Evolutionary conservation across 92 coral and sea anemone genomes (phyloP).

Genomic region (Porites divaricata): DNA sequence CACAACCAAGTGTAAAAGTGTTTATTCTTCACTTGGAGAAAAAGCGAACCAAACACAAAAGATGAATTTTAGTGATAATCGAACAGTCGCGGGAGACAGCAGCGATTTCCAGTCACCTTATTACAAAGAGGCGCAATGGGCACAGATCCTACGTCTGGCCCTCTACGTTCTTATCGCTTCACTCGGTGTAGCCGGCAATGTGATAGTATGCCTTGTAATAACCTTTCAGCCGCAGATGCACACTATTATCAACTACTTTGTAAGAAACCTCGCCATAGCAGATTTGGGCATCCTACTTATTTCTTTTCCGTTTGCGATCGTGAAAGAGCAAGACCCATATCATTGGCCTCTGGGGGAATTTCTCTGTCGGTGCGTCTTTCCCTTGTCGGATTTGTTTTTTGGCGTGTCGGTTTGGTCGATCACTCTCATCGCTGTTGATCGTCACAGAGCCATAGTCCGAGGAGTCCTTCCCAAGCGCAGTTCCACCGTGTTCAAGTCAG

Average conservation of each 20-base stretch:
- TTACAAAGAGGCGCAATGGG: background rate
- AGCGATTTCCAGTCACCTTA: background rate
- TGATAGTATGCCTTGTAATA: slow-evolving; percentile 66
- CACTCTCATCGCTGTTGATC: slow-evolving; percentile 73
- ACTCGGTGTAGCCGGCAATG: slow-evolving; percentile 71
- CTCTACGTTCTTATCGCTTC: slow-evolving; percentile 53
- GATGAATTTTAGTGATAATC: background rate
- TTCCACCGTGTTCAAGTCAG: slow-evolving; percentile 54
- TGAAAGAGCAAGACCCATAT: slow-evolving; percentile 62
- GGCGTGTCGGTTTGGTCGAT: slow-evolving; percentile 88
- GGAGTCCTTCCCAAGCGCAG: slow-evolving; percentile 39
- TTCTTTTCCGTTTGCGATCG: slow-evolving; percentile 69
- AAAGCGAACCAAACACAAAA: background rate
- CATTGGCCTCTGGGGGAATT: slow-evolving; percentile 77
- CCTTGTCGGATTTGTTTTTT: slow-evolving; percentile 60
- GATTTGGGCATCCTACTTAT: slow-evolving; percentile 72
- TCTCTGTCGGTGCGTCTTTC: slow-evolving; percentile 59
- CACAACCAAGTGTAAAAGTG: background rate
- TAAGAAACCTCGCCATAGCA: slow-evolving; percentile 79
- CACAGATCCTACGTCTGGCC: slow-evolving; percentile 48
- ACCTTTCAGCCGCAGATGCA: slow-evolving; percentile 62
- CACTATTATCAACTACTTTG: slow-evolving; percentile 64
- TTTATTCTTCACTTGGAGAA: background rate
- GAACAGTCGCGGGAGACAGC: background rate
- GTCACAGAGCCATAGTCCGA: slow-evolving; percentile 73